Evolutionary conservation across 2,888 invertebrate genomes (phyloP).

Genomic region (Latheticus oryzae): DNA sequence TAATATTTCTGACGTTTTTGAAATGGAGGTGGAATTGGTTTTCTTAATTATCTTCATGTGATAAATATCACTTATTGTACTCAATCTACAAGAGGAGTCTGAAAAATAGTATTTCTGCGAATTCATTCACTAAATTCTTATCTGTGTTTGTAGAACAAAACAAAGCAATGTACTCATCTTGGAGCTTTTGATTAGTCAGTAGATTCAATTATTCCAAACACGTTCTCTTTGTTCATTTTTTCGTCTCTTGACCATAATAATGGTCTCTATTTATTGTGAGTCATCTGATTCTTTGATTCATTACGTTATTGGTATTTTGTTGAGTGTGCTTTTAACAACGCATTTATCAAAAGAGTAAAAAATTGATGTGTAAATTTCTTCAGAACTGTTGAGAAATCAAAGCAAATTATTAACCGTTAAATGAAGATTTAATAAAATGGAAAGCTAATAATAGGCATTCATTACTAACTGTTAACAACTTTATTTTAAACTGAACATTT

Average conservation of each 20-base stretch:
- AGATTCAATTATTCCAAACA: conserved; percentile 10
- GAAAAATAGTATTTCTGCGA: too few relatives aligned
- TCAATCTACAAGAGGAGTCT: too few relatives aligned
- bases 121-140: too few relatives aligned
- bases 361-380: too few relatives aligned
- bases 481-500: too few relatives aligned
- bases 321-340: background rate
- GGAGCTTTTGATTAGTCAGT: conserved; percentile 11
- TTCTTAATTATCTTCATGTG: conserved; percentile 37
- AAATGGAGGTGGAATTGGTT: conserved; percentile 37
- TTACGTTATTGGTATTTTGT: conserved; percentile 17
- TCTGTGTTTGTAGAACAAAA: conserved; percentile 1
- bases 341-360: too few relatives aligned
- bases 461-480: too few relatives aligned
- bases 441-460: too few relatives aligned
- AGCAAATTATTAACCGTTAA: too few relatives aligned
- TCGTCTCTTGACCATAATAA: conserved; percentile 16
- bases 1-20: conserved; percentile 38
- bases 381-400: too few relatives aligned
- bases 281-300: conserved; percentile 17
- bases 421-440: too few relatives aligned
- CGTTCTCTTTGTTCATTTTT: conserved; percentile 25
- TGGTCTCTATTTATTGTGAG: conserved; percentile 16
- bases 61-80: conserved; percentile 31
- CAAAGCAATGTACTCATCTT: background rate